Conservation (phyloP, 1,140 invertebrate genomes). For the Phenacoccus solenopsis region DNA sequence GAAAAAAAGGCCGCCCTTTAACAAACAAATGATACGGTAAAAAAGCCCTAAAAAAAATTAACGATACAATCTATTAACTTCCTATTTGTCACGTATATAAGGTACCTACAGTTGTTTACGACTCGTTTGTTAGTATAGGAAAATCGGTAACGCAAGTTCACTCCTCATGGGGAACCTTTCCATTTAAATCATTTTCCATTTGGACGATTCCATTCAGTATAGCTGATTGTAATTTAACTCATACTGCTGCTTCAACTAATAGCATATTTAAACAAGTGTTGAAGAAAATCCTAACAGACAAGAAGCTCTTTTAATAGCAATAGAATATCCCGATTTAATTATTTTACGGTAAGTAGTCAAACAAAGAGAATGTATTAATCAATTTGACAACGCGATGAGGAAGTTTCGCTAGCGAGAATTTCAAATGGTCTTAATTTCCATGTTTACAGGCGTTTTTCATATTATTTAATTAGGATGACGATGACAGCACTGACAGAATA, state of each 20-base stretch:
- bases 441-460: no score
- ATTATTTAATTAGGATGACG: no score
- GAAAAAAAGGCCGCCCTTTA: no score
- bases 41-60: not conserved
- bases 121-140: conserved; percentile 7
- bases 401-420: no score
- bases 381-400: not conserved
- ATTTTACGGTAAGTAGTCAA: not conserved
- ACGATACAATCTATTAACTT: conserved; percentile 14
- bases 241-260: not conserved
- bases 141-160: conserved; percentile 6
- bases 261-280: conserved; percentile 13
- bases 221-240: conserved; percentile 10
- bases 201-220: conserved; percentile 12
- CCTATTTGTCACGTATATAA: not conserved
- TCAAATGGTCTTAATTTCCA: no score
- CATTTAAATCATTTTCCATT: conserved; percentile 12
- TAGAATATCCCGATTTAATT: not conserved
- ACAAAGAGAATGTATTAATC: not conserved
- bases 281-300: conserved; percentile 10
- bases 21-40: no score
- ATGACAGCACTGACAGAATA: no score
- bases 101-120: not conserved
- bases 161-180: conserved; percentile 14
- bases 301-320: conserved; percentile 6